These are phyloP conservation scores for Thunnus maccoyii DNA, from an alignment of 2,113 vertebrate species.

Conservation along the genomic window DNA sequence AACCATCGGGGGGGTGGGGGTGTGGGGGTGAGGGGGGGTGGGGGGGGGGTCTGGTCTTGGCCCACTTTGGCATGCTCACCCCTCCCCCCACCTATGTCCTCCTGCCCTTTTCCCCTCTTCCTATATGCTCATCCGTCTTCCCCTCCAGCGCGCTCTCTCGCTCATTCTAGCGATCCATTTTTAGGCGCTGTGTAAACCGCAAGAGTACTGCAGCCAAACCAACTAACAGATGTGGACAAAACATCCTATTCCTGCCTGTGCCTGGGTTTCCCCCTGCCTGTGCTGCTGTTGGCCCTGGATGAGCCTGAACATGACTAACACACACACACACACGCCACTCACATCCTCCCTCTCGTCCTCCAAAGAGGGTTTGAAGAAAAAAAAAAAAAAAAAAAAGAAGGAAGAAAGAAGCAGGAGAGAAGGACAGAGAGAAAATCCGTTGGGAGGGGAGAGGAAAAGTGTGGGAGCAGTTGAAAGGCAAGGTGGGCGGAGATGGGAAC, in stretches of 20 bases:
- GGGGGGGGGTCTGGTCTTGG: slow-evolving; percentile 61
- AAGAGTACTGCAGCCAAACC: slow-evolving; percentile 71
- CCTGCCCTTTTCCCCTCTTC: slow-evolving; percentile 38
- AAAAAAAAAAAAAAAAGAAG: background rate
- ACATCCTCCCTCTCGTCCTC: slow-evolving; percentile 60
- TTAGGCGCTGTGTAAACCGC: slow-evolving; percentile 75
- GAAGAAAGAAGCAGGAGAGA: slow-evolving; percentile 24
- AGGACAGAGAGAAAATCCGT: slow-evolving; percentile 52
- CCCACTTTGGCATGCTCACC: slow-evolving; percentile 72
- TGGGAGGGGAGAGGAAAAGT: slow-evolving; percentile 71
- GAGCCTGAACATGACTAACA: slow-evolving; percentile 82
- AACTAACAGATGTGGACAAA: slow-evolving; percentile 80
- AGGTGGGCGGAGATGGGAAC: slow-evolving; percentile 75
- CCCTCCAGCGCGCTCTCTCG: slow-evolving; percentile 45
- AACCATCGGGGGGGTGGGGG: slow-evolving; percentile 45
- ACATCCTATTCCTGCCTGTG: slow-evolving; percentile 79
- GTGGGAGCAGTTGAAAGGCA: slow-evolving; percentile 68
- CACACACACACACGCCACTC: slow-evolving; percentile 60
- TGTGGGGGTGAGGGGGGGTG: slow-evolving; percentile 3
- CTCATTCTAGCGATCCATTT: slow-evolving; percentile 72
- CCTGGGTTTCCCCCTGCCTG: slow-evolving; percentile 76
- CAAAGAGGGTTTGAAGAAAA: slow-evolving; percentile 34
- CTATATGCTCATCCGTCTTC: slow-evolving; percentile 63
- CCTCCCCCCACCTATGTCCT: slow-evolving; percentile 66
- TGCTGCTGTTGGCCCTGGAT: slow-evolving; percentile 74